These are phyloP conservation scores for Xenentodon cancila DNA, from an alignment of 2,797 vertebrate species.

Conservation along the genomic window DNA sequence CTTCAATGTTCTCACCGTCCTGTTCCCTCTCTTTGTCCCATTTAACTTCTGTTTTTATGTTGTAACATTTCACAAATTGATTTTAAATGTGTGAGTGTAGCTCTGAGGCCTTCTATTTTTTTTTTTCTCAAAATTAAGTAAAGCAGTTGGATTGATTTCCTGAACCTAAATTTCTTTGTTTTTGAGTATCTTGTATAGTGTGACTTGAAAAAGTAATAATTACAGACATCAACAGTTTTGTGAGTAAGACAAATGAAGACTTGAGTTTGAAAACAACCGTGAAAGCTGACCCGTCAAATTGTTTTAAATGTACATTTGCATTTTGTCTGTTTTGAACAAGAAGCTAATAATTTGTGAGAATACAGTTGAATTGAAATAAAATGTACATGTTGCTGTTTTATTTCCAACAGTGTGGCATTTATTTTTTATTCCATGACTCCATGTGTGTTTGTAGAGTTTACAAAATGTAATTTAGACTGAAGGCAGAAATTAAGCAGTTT, in stretches of 20 bases:
- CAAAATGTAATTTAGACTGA: no score
- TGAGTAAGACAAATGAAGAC: constrained; percentile 10
- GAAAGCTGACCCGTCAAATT: constrained; percentile 21
- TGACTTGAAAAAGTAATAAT: constrained; percentile 15
- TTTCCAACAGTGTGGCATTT: constrained; percentile 24
- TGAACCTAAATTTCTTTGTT: constrained; percentile 25
- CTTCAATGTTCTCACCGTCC: constrained; percentile 17
- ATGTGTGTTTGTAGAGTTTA: neutral
- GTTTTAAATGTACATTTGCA: constrained; percentile 50
- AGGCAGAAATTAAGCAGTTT: no score
- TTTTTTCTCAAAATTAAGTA: constrained; percentile 18
- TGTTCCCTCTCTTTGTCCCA: no score
- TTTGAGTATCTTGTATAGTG: constrained; percentile 37
- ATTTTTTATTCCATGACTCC: neutral
- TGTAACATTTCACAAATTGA: constrained; percentile 25
- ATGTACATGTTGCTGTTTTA: constrained; percentile 63
- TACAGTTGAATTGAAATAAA: constrained; percentile 69
- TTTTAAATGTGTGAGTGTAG: constrained; percentile 17
- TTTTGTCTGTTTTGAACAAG: constrained; percentile 66
- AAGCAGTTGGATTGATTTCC: constrained; percentile 41
- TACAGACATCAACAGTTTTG: constrained; percentile 21
- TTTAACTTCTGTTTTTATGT: constrained; percentile 15
- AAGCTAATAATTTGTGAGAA: constrained; percentile 61
- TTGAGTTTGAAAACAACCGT: neutral
- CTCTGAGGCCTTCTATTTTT: constrained; percentile 36